Conservation (phyloP, 2,113 vertebrate species). For the Notiomystis cincta region DNA sequence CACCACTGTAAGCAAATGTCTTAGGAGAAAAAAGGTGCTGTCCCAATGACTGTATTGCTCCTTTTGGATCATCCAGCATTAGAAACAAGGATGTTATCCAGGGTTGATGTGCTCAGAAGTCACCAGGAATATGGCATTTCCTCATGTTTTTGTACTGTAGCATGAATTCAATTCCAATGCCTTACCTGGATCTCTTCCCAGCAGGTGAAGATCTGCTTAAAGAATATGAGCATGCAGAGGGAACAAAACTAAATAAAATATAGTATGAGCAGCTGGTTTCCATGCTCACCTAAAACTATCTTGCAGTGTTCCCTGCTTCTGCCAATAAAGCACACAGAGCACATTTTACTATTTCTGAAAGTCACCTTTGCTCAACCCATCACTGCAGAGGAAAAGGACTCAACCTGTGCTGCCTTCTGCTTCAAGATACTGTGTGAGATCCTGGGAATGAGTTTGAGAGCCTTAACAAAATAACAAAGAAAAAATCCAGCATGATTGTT, state of each 20-base stretch:
- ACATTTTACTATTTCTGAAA: background rate
- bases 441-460: background rate
- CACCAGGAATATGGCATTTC: background rate
- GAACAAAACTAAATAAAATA: background rate
- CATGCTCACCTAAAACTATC: background rate
- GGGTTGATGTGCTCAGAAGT: background rate
- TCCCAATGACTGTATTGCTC: background rate
- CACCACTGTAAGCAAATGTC: background rate
- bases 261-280: background rate
- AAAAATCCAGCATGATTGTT: background rate
- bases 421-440: background rate
- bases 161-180: background rate
- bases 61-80: background rate
- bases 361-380: background rate
- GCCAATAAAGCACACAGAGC: background rate
- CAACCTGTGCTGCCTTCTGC: background rate
- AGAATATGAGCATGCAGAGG: background rate
- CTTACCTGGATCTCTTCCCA: background rate
- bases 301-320: background rate
- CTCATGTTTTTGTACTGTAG: background rate
- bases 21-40: background rate
- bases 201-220: background rate
- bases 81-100: background rate
- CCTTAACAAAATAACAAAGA: background rate
- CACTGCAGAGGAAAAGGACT: background rate